Evolutionary conservation across 2,888 invertebrate genomes (phyloP), one percentile per base, ranked within the genome.

Genomic region (Luperina nickerlii): DNA sequence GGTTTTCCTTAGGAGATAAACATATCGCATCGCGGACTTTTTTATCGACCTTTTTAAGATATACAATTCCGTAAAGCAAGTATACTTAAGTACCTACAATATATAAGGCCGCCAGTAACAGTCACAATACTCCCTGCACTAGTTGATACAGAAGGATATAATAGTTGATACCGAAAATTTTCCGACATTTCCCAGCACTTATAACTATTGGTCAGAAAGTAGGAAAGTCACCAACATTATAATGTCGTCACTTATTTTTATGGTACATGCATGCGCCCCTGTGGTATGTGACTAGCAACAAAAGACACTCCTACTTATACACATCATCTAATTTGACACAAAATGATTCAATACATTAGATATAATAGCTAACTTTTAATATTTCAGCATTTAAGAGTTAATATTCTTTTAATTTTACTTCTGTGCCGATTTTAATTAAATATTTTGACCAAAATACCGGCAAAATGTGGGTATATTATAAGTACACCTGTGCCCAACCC

Each of bases 181-280:
- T 54, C 42, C 32, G 13, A 51, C 6, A 38, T 48, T 60, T 60
- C 18, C 38, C 13, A n/a, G 6, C 15, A 20, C 65, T 32, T 32
- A 32, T 32, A 32, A 32, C 32, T n/a, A n/a, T 57, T 5, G 11
- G 11, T 8, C 2, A 42, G 5, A 38, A 20, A 1, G 45, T 38
- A 27, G 54, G 27, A 81, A 63, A 79, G 7, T 62, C 38, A 79
- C 42, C 0, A 38, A 78, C 3, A 18, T 42, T 42, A 20, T 68
- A 79, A n/a, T 15, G 9, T 62, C 2, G 6, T 32, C 27, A 32
- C 24, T 51, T 51, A 51, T 45, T 45, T 71, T 78, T 15, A n/a
- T 51, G 2, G 18, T 63, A 7, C 2, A 8, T 7, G 24, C 38
- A 8, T 7, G 24, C 38, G 8, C 1, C 20, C 2, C 7, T 51